Conservation (phyloP, 2,888 invertebrate species). For the Oxytorus armatus region DNA sequence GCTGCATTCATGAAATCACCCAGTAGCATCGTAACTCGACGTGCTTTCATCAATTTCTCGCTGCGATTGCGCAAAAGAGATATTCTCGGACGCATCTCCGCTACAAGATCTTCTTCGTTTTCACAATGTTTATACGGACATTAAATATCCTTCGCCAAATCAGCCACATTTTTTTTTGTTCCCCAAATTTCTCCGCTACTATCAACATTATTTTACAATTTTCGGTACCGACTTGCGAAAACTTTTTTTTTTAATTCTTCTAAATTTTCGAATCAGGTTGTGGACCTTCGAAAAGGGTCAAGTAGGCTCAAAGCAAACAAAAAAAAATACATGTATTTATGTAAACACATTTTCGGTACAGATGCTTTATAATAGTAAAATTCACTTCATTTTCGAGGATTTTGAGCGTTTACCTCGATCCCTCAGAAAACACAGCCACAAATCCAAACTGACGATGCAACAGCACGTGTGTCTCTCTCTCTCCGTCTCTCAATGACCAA, state of each 20-base stretch:
- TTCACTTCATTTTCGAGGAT: constrained; percentile 34
- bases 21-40: constrained; percentile 52
- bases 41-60: constrained; percentile 62
- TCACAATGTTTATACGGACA: constrained; percentile 7
- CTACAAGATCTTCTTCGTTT: constrained; percentile 43
- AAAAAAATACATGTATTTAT: not conserved
- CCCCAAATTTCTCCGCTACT: too few species aligned
- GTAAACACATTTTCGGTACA: not conserved
- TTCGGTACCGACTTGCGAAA: too few species aligned
- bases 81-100: constrained; percentile 38
- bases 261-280: too few species aligned
- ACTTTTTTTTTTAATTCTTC: too few species aligned
- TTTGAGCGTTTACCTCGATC: constrained; percentile 18
- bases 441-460: constrained; percentile 55
- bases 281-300: too few species aligned
- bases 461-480: constrained; percentile 56
- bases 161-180: too few species aligned
- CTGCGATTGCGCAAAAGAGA: constrained; percentile 49
- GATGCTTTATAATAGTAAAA: constrained; percentile 3
- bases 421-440: constrained; percentile 27
- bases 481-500: constrained; percentile 25
- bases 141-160: too few species aligned
- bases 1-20: constrained; percentile 59
- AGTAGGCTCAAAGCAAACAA: too few species aligned
- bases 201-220: too few species aligned